Conservation (phyloP, 2,797 vertebrate genomes). For the Gymnothorax javanicus region DNA sequence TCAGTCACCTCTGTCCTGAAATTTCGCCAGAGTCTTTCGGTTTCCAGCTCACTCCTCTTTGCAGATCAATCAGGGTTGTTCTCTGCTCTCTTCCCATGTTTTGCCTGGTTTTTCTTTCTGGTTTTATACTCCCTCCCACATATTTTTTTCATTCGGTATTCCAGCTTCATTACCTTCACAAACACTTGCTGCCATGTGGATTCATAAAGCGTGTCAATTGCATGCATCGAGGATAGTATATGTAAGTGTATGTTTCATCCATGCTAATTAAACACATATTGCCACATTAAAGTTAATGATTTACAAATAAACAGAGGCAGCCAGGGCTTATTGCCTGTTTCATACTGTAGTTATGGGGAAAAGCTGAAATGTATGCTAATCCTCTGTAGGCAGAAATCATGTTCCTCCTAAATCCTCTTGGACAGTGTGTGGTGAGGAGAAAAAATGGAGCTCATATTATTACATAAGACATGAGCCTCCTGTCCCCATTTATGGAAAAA, state of each 20-base stretch:
- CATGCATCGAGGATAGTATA: background rate
- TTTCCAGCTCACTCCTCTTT: background rate
- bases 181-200: background rate
- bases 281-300: slow-evolving; percentile 27
- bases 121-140: background rate
- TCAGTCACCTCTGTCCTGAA: slow-evolving; percentile 9
- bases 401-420: slow-evolving; percentile 6
- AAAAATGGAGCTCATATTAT: background rate
- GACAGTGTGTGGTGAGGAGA: background rate
- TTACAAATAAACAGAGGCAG: slow-evolving; percentile 14
- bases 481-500: background rate
- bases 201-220: background rate
- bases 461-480: background rate
- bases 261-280: background rate
- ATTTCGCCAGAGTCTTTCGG: slow-evolving; percentile 1
- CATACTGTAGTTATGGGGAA: background rate
- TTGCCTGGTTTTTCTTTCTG: background rate
- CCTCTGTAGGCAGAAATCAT: slow-evolving; percentile 19
- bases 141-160: background rate
- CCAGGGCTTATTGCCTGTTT: slow-evolving; percentile 21
- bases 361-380: slow-evolving; percentile 1
- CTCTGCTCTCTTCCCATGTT: background rate
- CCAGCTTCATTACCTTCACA: slow-evolving; percentile 3
- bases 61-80: slow-evolving; percentile 14
- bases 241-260: background rate